These are phyloP conservation scores for Yponomeuta cagnagella DNA, from an alignment of 2,888 invertebrate genomes.

Conservation along the genomic window DNA sequence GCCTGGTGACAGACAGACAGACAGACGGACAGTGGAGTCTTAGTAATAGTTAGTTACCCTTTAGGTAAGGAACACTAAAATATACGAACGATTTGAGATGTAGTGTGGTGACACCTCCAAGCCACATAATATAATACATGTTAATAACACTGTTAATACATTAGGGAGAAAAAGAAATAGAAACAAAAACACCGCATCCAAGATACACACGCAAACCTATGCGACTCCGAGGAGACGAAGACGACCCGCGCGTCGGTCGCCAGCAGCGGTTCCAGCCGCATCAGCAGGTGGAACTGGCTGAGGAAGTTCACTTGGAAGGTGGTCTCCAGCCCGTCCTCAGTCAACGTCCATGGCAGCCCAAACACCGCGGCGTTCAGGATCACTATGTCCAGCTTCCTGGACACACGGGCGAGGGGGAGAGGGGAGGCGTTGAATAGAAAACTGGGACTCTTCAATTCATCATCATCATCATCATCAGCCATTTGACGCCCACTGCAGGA, in stretches of 20 bases:
- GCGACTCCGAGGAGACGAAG: slow-evolving; percentile 91
- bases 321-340: slow-evolving; percentile 85
- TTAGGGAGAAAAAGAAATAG: neutral
- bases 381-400: slow-evolving; percentile 81
- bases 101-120: too few species aligned
- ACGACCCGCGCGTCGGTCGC: slow-evolving; percentile 84
- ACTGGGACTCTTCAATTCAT: too few species aligned
- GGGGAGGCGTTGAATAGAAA: neutral
- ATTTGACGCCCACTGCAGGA: too few species aligned
- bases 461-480: too few species aligned
- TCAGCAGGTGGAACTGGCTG: slow-evolving; percentile 85
- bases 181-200: neutral
- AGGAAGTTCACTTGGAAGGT: slow-evolving; percentile 93
- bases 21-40: too few species aligned
- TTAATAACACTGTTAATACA: neutral
- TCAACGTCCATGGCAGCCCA: slow-evolving; percentile 81
- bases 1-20: too few species aligned
- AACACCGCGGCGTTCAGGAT: slow-evolving; percentile 90
- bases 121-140: too few species aligned
- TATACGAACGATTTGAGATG: too few species aligned
- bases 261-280: slow-evolving; percentile 81
- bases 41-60: too few species aligned
- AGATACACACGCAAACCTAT: slow-evolving; percentile 73
- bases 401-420: slow-evolving; percentile 20
- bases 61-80: too few species aligned